Evolutionary conservation across 35 echinoderm and acorn worm genomes (phyloP), one percentile per base, ranked within the genome.

Genomic region (Ophioderma brevispina): DNA sequence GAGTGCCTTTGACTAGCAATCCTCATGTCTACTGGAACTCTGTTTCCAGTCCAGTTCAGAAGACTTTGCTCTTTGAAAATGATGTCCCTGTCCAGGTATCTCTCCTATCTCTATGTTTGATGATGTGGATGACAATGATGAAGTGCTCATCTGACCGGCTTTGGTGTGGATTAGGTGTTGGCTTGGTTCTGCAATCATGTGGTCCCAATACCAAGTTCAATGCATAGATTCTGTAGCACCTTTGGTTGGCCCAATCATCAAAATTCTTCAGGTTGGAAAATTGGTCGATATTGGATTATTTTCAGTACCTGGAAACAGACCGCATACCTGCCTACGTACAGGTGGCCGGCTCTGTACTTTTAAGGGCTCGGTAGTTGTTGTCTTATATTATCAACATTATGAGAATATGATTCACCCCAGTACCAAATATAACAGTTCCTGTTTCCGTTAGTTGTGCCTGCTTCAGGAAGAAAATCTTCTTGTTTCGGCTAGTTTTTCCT

Each of bases 401-500:
- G 1, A 75, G n/a, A 32, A 32, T 32, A 30, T 75, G n/a, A 32
- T 30, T 75, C 64, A 31, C 50, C 13, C 63, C 49, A 34, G 31
- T 13, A 64, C 70, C 35, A 35, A 59, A 37, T 59, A 52, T 55
- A 85, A 59, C 83, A 59, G 28, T 52, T 64, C n/a, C 0, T 35
- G 63, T 31, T 85, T 59, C 63, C 21, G 52, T 52, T 32, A 63
- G 52, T 35, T 85, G 83, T 31, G 32, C 63, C 37, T 85, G 83
- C 37, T 85, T 85, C 36, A 21, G 33, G 13, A 13, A 85, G 83
- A 13, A 85, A 37, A 31, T 85, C 33, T 39, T 85, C 83, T 85
- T 85, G 83, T n/a, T n/a, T 85, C 83, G 63, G 52, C 39, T 14
- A 85, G 52, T 64, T 85, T 85, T 35, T 75, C n/a, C 50, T 31